Conservation (phyloP, 2,888 invertebrate species). For the Stramonita haemastoma region DNA sequence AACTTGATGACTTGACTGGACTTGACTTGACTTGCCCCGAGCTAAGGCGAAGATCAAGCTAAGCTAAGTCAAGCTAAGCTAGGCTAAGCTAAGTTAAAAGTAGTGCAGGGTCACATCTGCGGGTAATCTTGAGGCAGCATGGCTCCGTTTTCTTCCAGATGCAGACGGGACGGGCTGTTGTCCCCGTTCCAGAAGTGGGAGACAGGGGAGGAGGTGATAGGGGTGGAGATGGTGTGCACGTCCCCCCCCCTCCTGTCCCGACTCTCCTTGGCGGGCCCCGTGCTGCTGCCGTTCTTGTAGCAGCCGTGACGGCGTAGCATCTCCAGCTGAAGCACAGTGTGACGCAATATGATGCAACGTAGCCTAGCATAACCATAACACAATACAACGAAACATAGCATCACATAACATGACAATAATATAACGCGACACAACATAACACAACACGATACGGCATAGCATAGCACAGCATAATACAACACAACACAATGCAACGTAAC, state of each 20-base stretch:
- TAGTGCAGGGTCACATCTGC: not conserved
- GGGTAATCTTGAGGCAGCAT: not conserved
- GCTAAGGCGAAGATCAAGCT: too few species aligned
- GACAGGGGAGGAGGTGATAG: conserved; percentile 37
- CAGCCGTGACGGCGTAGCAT: conserved; percentile 37
- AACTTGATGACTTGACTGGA: not conserved
- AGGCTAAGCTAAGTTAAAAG: too few species aligned
- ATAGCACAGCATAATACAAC: too few species aligned
- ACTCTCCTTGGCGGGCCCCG: not conserved
- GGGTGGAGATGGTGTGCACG: conserved; percentile 29
- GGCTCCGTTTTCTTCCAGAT: not conserved
- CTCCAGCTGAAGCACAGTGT: conserved; percentile 28
- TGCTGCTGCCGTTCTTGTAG: conserved; percentile 36
- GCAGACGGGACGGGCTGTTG: conserved; percentile 18
- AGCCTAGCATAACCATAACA: too few species aligned
- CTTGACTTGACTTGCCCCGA: not conserved
- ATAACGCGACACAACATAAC: too few species aligned
- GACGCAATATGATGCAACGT: too few species aligned
- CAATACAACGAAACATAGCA: too few species aligned
- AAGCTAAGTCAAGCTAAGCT: too few species aligned
- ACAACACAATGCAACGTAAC: too few species aligned
- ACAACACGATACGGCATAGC: too few species aligned
- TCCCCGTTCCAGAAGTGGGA: conserved; percentile 31
- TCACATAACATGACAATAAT: too few species aligned
- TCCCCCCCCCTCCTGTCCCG: conserved; percentile 26